Evolutionary conservation across 2,797 vertebrate genomes (phyloP), one percentile per base, ranked within the genome.

Genomic region (Rhynchotus rufescens): DNA sequence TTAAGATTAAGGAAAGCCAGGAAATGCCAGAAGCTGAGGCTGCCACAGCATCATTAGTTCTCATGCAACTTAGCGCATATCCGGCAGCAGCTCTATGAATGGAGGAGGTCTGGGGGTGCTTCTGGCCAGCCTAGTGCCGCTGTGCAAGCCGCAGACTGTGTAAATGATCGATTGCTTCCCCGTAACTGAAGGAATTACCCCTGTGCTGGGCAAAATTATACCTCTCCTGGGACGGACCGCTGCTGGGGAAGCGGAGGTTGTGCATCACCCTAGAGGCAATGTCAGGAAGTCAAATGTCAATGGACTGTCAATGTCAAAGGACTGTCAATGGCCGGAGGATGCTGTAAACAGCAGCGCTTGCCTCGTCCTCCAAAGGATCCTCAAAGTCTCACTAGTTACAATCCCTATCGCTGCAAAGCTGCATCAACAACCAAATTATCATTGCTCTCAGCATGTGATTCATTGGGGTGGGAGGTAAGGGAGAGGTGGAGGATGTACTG

Each of bases 1-100:
- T 88, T 91, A 85, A 93, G 92, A 88, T 87, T 93, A 88, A 79
- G 92, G 59, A 84, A 93, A 91, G 69, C 82, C 95, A 96, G 94
- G 91, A 95, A 96, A 96, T 96, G 86, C 94, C 94, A 94, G 84
- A 89, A 91, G 73, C 0, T 85, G 73, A 30, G 52, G 36, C 81
- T 88, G 80, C 92, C 85, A 38, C 1, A 0, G 47, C 73, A 85
- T 60, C 73, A 45, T 64, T 60, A 65, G 59, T 66, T 72, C 72
- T 83, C 23, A 76, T 69, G 84, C 79, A 77, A 6, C 0, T 0
- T 38, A 59, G 59, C 68, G 36, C 3, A 2, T 23, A 49, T 81
- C 72, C 7, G 54, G 54, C 54, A 56, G 54, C 54, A 56, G 30
- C 30, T 26, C n/a, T 44, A 17, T 8, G 52, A 62, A 86, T 25